These are phyloP conservation scores for Macrosoma leucophasiata DNA, from an alignment of 2,888 invertebrate genomes.

Conservation along the genomic window DNA sequence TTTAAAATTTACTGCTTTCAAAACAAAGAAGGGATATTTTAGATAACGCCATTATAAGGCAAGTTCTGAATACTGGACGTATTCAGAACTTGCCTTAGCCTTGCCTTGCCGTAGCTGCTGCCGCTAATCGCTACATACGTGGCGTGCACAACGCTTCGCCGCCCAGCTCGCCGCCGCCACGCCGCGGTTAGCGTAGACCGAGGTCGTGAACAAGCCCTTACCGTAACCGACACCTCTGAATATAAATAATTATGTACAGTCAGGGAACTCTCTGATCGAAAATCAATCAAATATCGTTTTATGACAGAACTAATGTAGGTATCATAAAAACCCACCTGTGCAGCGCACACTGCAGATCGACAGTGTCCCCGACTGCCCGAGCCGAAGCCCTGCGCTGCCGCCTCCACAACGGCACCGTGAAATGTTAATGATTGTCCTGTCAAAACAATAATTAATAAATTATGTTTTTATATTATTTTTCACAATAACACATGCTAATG, in stretches of 20 bases:
- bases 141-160: too few relatives aligned
- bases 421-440: conserved; percentile 79
- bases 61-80: too few relatives aligned
- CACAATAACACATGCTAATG: too few relatives aligned
- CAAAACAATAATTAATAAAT: too few relatives aligned
- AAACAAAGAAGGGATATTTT: neutral
- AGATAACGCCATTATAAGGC: neutral
- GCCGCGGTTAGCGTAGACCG: neutral
- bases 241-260: conserved; percentile 1
- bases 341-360: conserved; percentile 84
- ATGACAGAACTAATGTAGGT: too few relatives aligned
- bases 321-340: too few relatives aligned
- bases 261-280: too few relatives aligned
- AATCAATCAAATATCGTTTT: too few relatives aligned
- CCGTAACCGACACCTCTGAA: neutral
- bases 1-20: neutral
- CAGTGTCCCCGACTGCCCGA: conserved; percentile 55
- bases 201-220: neutral
- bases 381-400: conserved; percentile 57
- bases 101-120: neutral
- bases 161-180: neutral
- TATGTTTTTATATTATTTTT: too few relatives aligned
- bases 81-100: neutral
- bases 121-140: neutral
- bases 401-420: conserved; percentile 66